Base-by-base conservation (phyloP, 2,888 invertebrate genomes). In the Leucophenga maculata region DNA sequence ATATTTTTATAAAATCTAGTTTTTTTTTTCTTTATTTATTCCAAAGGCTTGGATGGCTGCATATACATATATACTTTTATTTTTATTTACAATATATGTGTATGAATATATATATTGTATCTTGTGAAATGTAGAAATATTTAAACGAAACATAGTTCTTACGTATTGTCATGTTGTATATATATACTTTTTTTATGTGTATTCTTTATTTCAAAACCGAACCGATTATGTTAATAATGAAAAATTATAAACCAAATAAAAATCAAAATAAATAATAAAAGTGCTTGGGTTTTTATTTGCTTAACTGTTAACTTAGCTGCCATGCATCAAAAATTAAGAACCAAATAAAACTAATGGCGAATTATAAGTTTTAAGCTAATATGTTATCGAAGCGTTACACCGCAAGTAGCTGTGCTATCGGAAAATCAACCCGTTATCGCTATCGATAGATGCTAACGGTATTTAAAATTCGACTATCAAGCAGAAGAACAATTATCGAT, bases 71-170 rank as follows among this genome's bases (percentile, higher is more conserved):
- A 14, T 59, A 32, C 16, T 59, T 32, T 59, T 31, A 50, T 14
- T 50, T 16, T 50, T 50, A 50, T 26, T n/a, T 59, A 59, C n/a
- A 31, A 20, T 59, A 20, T 59, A 32, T 14, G 31, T 31, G 50
- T 50, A 59, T 59, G 13, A 31, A 59, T 31, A n/a, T 26, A 4
- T 26, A 26, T 26, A 46, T 18, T 44, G 46, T 48, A 64, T 48
- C n/a, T 64, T 64, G 62, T 64, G 62, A 64, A 64, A 64, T 18
- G 62, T 64, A 64, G 62, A 64, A 46, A 46, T 64, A 64, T 64
- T 64, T 48, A 46, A 64, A 64, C 16, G 22, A 64, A 64, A 48
- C n/a, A 22, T 64, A 64, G 46, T 22, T 46, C 20, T 64, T 60
- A 59, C 39, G 20, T 32, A 46, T 64, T 64, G 32, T 31, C 59